Percentiles rank a stretch among this genome's conserved stretches.
Conservation (phyloP, 2,113 vertebrate species). For the Microtus oregoni region DNA sequence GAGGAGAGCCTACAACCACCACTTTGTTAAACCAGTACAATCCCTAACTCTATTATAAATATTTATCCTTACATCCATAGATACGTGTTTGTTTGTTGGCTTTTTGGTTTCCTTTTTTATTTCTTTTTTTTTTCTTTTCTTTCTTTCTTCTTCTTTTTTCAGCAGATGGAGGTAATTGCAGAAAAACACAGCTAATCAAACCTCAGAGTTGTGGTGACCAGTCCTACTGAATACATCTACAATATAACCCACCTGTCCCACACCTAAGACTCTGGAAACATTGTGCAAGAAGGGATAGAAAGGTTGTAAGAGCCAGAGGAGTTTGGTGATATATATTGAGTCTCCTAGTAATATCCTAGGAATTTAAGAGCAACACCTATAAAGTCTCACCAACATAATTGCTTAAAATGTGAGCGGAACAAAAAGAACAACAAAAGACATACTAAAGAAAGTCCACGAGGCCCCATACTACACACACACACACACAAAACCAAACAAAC, state of each 20-base stretch:
- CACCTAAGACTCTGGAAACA: neutral
- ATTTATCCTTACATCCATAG: neutral
- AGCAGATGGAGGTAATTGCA: neutral
- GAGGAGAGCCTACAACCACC: neutral
- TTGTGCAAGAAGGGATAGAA: neutral
- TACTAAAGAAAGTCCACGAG: neutral
- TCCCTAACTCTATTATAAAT: neutral
- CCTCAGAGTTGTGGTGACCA: neutral
- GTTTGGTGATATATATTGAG: neutral
- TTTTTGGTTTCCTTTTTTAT: neutral
- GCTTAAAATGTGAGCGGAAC: neutral
- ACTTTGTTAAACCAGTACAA: neutral
- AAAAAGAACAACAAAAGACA: neutral
- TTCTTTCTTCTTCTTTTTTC: too few relatives aligned
- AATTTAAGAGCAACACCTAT: neutral
- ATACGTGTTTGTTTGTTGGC: too few relatives aligned
- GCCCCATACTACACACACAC: neutral
- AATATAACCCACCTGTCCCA: neutral
- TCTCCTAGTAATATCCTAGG: neutral
- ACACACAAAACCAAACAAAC: too few relatives aligned
- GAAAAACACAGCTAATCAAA: neutral
- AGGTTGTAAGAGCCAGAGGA: neutral
- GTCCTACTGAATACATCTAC: neutral
- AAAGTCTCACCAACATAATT: neutral
- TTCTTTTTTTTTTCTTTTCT: neutral